Evolutionary conservation across 2,797 vertebrate genomes (phyloP), one percentile per base, ranked within the genome.

Genomic region (Toxotes lorentzi): DNA sequence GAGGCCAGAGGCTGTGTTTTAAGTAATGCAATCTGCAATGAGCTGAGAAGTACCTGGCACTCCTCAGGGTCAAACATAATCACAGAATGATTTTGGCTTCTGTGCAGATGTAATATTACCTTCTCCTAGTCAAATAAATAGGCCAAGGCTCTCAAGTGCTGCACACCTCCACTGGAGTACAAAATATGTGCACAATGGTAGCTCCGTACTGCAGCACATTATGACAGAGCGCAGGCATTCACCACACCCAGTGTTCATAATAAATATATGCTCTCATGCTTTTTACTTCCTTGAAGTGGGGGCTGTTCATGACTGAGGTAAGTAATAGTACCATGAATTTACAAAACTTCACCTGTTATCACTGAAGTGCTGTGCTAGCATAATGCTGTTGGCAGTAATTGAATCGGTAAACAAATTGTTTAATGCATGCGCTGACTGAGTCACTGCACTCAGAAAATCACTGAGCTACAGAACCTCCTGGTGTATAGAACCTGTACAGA

Each of bases 1-100:
- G 65, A 75, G 64, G 62, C 78, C 80, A 78, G 84, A 71, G 85
- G 79, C 78, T 78, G 24, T 64, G 70, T 81, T 89, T 85, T 87
- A 86, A 82, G 84, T 91, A 89, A 91, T 76, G 73, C 76, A 80
- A 85, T 87, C 82, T 86, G 79, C 82, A 87, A 82, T 14, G 38
- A 81, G 75, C 81, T 81, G 81, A 79, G 75, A 79, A 83, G 83
- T 74, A 77, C 35, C 79, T 65, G 68, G 23, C 27, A 69, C 38
- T 86, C 82, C 66, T 84, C 70, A 34, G 79, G 83, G 89, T 91
- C 82, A 87, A 76, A 73, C 45, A 19, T 88, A 90, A 91, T 86
- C 89, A 92, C 76, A 80, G 76, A 89, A 89, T 82, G 69, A 89
- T 84, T 82, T 72, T 87, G 81, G 90, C 90, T 83, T 72, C 75